Evolutionary conservation across 2,888 invertebrate species (phyloP).

Genomic region (Drosophila yooni): DNA sequence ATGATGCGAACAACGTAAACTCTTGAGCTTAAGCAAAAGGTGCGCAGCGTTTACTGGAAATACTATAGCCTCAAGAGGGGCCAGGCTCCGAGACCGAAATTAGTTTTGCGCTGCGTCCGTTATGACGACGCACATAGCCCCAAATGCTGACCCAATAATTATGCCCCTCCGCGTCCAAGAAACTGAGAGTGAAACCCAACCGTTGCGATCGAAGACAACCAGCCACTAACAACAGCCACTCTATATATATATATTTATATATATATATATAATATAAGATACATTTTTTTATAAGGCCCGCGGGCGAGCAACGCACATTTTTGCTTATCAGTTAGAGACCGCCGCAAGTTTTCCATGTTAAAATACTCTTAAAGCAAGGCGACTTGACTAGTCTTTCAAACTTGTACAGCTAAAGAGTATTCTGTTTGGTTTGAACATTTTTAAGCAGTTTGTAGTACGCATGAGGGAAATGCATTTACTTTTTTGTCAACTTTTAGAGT

Average conservation of each 20-base stretch:
- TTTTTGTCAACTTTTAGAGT: background rate
- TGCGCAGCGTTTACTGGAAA: slow-evolving; percentile 69
- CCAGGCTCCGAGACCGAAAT: slow-evolving; percentile 57
- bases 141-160: slow-evolving; percentile 82
- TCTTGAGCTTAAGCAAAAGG: slow-evolving; percentile 37
- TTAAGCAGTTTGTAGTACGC: background rate
- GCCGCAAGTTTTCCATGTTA: slow-evolving; percentile 31
- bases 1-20: slow-evolving; percentile 21
- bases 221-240: slow-evolving; percentile 31
- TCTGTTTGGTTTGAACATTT: background rate
- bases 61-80: slow-evolving; percentile 70
- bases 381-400: background rate
- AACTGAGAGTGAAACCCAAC: slow-evolving; percentile 82
- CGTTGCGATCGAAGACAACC: slow-evolving; percentile 9
- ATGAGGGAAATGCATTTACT: background rate
- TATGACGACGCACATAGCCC: slow-evolving; percentile 64
- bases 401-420: background rate
- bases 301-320: slow-evolving; percentile 52
- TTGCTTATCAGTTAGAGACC: slow-evolving; percentile 59
- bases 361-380: slow-evolving; percentile 28
- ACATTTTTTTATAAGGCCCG: slow-evolving; percentile 34
- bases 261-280: slow-evolving; percentile 18
- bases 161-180: slow-evolving; percentile 64
- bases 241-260: slow-evolving; percentile 11
- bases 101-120: slow-evolving; percentile 72